A percentile compares a stretch with the other conserved stretches of the same genome.
phyloP scores from a whole-genome alignment of 2,888 invertebrate species.

The Oeneis ivallda region DNA sequence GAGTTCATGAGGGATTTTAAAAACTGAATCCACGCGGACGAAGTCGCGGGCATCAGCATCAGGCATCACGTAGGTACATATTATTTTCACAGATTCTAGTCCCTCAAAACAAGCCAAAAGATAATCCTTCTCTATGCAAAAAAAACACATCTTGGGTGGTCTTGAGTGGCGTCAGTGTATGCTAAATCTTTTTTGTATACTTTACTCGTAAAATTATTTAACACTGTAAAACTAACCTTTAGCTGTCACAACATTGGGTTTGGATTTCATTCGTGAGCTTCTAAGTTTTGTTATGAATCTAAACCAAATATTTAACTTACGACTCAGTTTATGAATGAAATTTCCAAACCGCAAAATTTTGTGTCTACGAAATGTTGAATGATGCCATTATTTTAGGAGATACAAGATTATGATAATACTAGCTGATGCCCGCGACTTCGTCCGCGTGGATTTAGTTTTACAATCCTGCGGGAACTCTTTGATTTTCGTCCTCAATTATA shows the following conservation, averaged over 20 bases:
- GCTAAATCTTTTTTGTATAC: slow-evolving; percentile 65
- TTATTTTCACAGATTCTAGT: slow-evolving; percentile 55
- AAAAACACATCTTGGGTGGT: slow-evolving; percentile 74
- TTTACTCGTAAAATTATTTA: slow-evolving; percentile 42
- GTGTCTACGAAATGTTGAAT: slow-evolving; percentile 29
- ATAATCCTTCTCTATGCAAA: slow-evolving; percentile 57
- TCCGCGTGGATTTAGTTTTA: too few relatives aligned
- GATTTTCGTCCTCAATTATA: too few relatives aligned
- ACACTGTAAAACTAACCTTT: slow-evolving; percentile 19
- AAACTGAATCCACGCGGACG: too few relatives aligned
- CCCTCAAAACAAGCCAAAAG: slow-evolving; percentile 62
- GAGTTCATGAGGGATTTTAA: too few relatives aligned
- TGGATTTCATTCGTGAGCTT: background rate
- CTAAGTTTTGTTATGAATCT: slow-evolving; percentile 51
- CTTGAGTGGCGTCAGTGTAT: slow-evolving; percentile 72
- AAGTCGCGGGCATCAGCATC: too few relatives aligned
- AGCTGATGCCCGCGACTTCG: too few relatives aligned
- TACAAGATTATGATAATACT: slow-evolving; percentile 8
- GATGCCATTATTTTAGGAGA: slow-evolving; percentile 34
- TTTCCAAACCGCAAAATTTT: slow-evolving; percentile 59
- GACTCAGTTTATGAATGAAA: slow-evolving; percentile 77
- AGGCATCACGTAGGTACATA: slow-evolving; percentile 39
- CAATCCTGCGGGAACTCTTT: too few relatives aligned
- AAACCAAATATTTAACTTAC: slow-evolving; percentile 70
- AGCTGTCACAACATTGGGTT: background rate